Percentiles rank a stretch among this genome's conserved stretches.
These are phyloP conservation scores for Lepidocyrtoides sp. DNA, from an alignment of 2,888 invertebrate genomes.

Conservation along the genomic window DNA sequence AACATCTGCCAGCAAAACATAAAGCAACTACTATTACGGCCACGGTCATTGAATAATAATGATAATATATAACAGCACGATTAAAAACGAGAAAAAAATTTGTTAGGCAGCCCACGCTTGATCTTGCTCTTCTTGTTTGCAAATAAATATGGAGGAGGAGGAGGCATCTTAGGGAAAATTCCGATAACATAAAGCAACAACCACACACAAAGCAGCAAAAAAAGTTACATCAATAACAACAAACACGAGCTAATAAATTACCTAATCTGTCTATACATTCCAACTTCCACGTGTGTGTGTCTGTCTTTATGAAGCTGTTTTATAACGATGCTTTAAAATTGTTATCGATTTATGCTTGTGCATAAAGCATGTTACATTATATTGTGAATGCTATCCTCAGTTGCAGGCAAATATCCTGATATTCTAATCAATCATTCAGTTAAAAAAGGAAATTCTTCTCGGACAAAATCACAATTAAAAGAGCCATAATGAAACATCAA, in stretches of 20 bases:
- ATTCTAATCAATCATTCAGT: constrained; percentile 41
- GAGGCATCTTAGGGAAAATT: constrained; percentile 42
- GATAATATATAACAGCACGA: neutral
- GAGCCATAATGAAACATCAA: neutral
- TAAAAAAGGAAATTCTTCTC: constrained; percentile 32
- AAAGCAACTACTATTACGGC: constrained; percentile 7
- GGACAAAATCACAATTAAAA: constrained; percentile 25
- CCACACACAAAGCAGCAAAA: neutral
- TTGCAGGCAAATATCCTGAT: constrained; percentile 37
- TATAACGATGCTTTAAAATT: too few relatives aligned
- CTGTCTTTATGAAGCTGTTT: too few relatives aligned
- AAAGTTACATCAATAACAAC: neutral
- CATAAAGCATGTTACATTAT: neutral
- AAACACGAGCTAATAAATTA: constrained; percentile 41
- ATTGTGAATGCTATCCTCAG: too few relatives aligned
- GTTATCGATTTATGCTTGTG: too few relatives aligned
- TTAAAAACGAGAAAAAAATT: constrained; percentile 56
- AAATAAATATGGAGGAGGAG: constrained; percentile 35
- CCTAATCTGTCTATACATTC: constrained; percentile 14
- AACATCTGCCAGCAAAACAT: neutral
- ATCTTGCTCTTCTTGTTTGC: constrained; percentile 46
- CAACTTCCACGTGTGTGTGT: constrained; percentile 31
- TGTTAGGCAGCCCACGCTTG: constrained; percentile 49
- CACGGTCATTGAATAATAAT: constrained; percentile 44
- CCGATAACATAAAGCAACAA: constrained; percentile 56